Evolutionary conservation across 2,888 invertebrate species (phyloP).

Genomic region (Meiosimyza decipiens): DNA sequence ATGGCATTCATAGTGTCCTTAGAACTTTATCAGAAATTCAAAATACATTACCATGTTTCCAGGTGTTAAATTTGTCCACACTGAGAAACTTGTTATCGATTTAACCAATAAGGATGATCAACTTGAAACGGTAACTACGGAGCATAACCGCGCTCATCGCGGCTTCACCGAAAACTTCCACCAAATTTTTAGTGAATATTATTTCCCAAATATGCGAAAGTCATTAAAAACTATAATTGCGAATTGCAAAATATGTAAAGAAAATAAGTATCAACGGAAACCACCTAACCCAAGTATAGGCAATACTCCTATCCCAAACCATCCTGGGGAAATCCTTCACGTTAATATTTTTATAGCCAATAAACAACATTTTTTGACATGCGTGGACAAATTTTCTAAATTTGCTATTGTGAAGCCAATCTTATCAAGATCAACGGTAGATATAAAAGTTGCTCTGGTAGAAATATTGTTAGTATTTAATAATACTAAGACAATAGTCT

Average conservation of each 20-base stretch:
- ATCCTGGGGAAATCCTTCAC: background rate
- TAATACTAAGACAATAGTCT: constrained; percentile 35
- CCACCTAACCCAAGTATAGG: constrained; percentile 30
- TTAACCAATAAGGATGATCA: constrained; percentile 38
- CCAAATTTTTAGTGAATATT: constrained; percentile 36
- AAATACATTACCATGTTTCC: constrained; percentile 14
- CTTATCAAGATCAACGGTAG: constrained; percentile 23
- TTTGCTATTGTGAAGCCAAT: constrained; percentile 33
- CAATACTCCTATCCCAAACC: constrained; percentile 38
- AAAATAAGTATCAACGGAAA: constrained; percentile 19
- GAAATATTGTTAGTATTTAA: constrained; percentile 31
- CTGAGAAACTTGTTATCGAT: constrained; percentile 37
- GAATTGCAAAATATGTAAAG: constrained; percentile 36
- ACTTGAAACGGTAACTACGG: constrained; percentile 34
- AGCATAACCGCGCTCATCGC: constrained; percentile 38
- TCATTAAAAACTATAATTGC: constrained; percentile 27
- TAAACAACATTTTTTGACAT: constrained; percentile 34
- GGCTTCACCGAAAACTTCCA: constrained; percentile 35
- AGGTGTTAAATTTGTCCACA: constrained; percentile 38
- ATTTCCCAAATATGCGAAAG: constrained; percentile 35
- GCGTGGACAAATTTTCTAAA: constrained; percentile 2
- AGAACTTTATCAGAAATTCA: constrained; percentile 33
- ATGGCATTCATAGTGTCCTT: constrained; percentile 36
- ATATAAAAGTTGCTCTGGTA: constrained; percentile 34
- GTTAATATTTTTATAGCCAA: constrained; percentile 24